Evolutionary conservation across 2,797 vertebrate species (phyloP), one percentile per base, ranked within the genome.

Genomic region (Dromococcyx pavoninus): DNA sequence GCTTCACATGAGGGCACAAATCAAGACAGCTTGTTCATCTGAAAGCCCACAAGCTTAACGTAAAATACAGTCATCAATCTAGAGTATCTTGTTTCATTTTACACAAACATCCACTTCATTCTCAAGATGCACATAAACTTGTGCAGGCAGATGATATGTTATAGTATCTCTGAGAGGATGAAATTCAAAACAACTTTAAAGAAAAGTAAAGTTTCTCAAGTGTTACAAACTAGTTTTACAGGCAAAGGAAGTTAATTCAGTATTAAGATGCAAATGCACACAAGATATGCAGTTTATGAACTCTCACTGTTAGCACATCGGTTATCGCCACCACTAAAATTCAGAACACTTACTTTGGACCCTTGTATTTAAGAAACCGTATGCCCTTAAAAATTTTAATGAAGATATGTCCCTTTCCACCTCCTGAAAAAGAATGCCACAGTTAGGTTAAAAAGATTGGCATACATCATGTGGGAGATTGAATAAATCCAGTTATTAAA

Each of bases 1-100:
- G 53, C 41, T 93, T 92, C 53, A 82, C 24, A 3, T n/a, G 48
- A 91, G 81, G 44, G 71, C 84, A 93, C n/a, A 94, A 85, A 96
- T 76, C 53, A 89, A 74, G 71, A 57, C 23, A 64, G 44, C 57
- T 89, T 61, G 50, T 74, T 80, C 51, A 85, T 85, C 50, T 76
- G 28, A 80, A 92, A 94, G 44, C 84, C 67, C 81, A 27, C 17
- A 81, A 89, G 10, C 67, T 84, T 86, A 76, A 51, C 23, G 79
- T 64, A 82, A 93, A 85, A 91, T n/a, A 72, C 28, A 91, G 73
- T 19, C 54, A 89, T 60, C 21, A 9, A 5, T 56, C 77, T 67
- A 21, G 64, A 87, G 51, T 7, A 89, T 33, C 57, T 79, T 66
- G 7, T 60, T 91, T 89, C 67, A 66, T 60, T 89, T 87, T 21